phyloP scores from a whole-genome alignment of 2,797 vertebrate species.

The Eulemur rubriventer region DNA sequence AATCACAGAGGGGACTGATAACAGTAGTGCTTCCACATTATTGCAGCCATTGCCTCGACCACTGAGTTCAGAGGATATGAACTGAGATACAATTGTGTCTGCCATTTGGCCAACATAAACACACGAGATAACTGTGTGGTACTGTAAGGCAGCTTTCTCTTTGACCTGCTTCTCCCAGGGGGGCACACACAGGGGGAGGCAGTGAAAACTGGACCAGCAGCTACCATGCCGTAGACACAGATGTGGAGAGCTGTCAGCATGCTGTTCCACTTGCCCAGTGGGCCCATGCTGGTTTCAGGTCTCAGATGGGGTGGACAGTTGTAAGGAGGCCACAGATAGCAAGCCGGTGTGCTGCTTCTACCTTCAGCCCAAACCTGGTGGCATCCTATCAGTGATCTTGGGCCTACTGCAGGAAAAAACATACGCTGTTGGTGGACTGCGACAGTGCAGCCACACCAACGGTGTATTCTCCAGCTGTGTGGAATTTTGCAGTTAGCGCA shows the following conservation, averaged over 20 bases:
- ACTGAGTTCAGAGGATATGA: not conserved
- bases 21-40: not conserved
- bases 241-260: not conserved
- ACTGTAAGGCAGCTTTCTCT: not conserved
- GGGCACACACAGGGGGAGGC: not conserved
- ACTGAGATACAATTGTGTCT: not conserved
- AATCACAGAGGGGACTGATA: not conserved
- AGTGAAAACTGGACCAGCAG: not conserved
- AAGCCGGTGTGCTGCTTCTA: constrained; percentile 45
- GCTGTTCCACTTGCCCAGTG: not conserved
- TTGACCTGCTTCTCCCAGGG: not conserved
- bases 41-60: not conserved
- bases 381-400: constrained; percentile 29
- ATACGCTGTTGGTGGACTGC: not conserved
- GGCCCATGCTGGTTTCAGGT: constrained; percentile 24
- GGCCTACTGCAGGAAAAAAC: constrained; percentile 57
- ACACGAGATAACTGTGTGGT: not conserved
- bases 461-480: not conserved
- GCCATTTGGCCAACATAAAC: constrained; percentile 12
- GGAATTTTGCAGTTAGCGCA: not conserved
- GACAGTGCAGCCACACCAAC: not conserved
- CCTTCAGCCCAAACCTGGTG: not conserved
- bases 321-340: constrained; percentile 12
- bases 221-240: not conserved
- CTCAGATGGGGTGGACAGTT: not conserved